Percentiles rank a stretch among this genome's conserved stretches.
Conservation (phyloP, 2,113 vertebrate species). For the Scomber scombrus region DNA sequence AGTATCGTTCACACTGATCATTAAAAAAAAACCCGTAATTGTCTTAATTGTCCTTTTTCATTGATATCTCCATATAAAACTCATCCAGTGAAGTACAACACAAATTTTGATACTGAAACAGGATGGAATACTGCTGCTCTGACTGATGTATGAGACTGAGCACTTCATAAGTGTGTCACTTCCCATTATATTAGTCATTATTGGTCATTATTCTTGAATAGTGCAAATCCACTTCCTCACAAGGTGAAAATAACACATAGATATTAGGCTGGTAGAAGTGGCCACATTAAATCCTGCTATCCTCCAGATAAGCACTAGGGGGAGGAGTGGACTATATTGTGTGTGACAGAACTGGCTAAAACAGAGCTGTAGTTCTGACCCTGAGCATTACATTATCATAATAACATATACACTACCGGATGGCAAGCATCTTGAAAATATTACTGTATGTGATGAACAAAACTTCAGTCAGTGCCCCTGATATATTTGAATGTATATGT, state of each 20-base stretch:
- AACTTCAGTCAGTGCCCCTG: not conserved
- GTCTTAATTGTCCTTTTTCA: not conserved
- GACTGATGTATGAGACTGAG: not conserved
- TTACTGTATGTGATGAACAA: not conserved
- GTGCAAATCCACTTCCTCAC: not conserved
- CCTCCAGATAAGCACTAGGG: slow-evolving; percentile 44
- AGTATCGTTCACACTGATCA: no score
- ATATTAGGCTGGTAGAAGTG: not conserved
- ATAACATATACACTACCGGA: not conserved
- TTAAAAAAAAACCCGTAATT: no score
- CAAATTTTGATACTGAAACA: not conserved
- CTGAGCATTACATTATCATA: not conserved
- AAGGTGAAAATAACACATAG: not conserved
- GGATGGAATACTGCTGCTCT: not conserved
- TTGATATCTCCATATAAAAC: not conserved
- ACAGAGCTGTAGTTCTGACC: not conserved
- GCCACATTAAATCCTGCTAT: not conserved
- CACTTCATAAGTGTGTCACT: not conserved
- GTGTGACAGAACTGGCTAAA: not conserved
- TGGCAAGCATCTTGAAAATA: not conserved
- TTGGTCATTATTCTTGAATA: slow-evolving; percentile 13
- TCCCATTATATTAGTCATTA: slow-evolving; percentile 14
- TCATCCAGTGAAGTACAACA: not conserved
- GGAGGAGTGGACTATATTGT: slow-evolving; percentile 8
- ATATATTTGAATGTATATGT: not conserved